Base-by-base conservation (phyloP, 2,888 invertebrate species). In the Apodemia hepburni region DNA sequence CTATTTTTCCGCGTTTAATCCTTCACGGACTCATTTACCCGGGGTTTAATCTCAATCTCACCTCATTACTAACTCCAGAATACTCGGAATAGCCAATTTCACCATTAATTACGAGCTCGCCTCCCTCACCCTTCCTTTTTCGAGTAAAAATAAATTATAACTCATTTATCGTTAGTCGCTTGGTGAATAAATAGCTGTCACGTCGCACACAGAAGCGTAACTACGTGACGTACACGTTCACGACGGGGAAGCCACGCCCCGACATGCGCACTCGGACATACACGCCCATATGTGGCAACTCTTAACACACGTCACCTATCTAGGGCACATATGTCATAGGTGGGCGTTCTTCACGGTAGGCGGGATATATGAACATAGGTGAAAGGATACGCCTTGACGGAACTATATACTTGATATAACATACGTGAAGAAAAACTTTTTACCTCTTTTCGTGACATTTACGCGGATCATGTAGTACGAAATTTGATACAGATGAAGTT, bases 61-160 rank as follows among this genome's bases (percentile, higher is more conserved):
- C 87, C 90, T 90, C 89, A 90, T 89, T 89, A 88, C 86, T 80
- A 81, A 79, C 80, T 82, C 84, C 85, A 81, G 82, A 90, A 89
- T 85, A 84, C 86, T 87, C 80, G 84, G 88, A 88, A 89, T 86
- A 88, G 90, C 86, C 90, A 90, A 90, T 91, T 89, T 82, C 81
- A 77, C 79, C 89, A 90, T 91, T 90, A 90, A 91, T 89, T 90
- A 88, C 85, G 61, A 68, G 73, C 76, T 70, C 45, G 74, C 77
- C 81, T 76, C 80, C 81, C 80, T 79, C 81, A 83, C 87, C 85
- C 85, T 83, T 82, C 85, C 86, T 84, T 85, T 88, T 87, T 82
- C 82, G 81, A 80, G 90, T 87, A 89, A 90, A 90, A 91, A 90
- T 89, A 89, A 90, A 90, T 91, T 87, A 85, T 89, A 87, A 90